Percentiles rank a stretch among this genome's conserved stretches.
These are phyloP conservation scores for Biston stratarius DNA, from an alignment of 2,888 invertebrate species.

Conservation along the genomic window DNA sequence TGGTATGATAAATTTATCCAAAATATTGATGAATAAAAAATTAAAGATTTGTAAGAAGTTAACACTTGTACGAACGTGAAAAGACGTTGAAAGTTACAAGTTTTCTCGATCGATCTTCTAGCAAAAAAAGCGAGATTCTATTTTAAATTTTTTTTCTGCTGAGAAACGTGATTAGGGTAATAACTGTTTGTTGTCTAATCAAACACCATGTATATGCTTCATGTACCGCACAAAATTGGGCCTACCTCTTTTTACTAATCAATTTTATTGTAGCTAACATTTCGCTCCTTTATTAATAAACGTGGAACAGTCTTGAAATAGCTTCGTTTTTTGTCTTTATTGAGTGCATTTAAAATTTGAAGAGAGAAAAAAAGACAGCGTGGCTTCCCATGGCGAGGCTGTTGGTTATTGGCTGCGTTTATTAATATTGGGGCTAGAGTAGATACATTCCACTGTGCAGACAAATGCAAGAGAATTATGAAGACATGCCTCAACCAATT, in stretches of 20 bases:
- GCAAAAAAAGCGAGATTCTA: not conserved
- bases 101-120: too few species aligned
- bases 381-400: too few species aligned
- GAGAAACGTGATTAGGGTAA: too few species aligned
- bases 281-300: not conserved
- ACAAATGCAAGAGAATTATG: conserved; percentile 80
- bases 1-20: not conserved
- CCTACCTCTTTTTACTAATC: conserved; percentile 19
- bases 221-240: conserved; percentile 10
- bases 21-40: not conserved
- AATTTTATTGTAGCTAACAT: conserved; percentile 1
- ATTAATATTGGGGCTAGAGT: conserved; percentile 25
- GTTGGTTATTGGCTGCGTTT: not conserved
- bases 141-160: too few species aligned
- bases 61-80: too few species aligned
- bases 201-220: conserved; percentile 9
- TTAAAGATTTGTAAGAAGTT: not conserved
- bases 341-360: not conserved
- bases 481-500: conserved; percentile 77
- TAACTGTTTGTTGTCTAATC: not conserved
- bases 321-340: not conserved
- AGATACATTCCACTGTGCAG: conserved; percentile 54
- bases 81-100: too few species aligned
- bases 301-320: not conserved
- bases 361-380: not conserved